Evolutionary conservation across 23 tunicate species (phyloP).

Genomic region (Trididemnum miniatum): DNA sequence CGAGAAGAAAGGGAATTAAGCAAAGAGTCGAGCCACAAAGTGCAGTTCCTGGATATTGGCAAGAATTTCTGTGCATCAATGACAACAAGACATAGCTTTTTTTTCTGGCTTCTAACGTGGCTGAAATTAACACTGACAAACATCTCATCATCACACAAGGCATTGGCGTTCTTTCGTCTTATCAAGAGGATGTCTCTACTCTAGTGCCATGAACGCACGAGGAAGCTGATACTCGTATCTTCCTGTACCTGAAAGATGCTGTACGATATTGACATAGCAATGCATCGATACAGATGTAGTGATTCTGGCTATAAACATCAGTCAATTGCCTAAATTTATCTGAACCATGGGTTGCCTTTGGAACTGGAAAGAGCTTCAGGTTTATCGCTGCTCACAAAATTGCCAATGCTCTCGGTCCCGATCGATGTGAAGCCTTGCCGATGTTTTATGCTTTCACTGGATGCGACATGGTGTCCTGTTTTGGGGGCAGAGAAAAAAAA

Average conservation of each 20-base stretch:
- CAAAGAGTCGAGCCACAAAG: neutral
- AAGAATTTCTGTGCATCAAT: neutral
- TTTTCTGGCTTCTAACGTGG: neutral
- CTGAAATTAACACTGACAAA: neutral
- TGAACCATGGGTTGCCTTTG: neutral
- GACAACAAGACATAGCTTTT: neutral
- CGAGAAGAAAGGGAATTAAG: constrained; percentile 6
- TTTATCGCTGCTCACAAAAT: neutral
- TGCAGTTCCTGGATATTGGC: constrained; percentile 1
- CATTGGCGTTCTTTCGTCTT: neutral
- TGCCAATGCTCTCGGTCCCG: neutral
- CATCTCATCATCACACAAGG: neutral
- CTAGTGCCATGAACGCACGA: neutral
- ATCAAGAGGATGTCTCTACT: neutral
- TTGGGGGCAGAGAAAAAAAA: constrained; percentile 17
- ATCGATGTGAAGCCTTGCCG: neutral
- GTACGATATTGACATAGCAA: neutral
- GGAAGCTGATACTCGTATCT: neutral
- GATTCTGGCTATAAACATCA: neutral
- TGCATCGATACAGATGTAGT: constrained; percentile 10
- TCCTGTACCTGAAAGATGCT: neutral
- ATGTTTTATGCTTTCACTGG: constrained; percentile 25
- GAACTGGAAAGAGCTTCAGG: constrained; percentile 20
- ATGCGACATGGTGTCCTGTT: constrained; percentile 13
- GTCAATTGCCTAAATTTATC: neutral